Base-by-base conservation (phyloP, 2,797 vertebrate genomes). In the Leuciscus waleckii region DNA sequence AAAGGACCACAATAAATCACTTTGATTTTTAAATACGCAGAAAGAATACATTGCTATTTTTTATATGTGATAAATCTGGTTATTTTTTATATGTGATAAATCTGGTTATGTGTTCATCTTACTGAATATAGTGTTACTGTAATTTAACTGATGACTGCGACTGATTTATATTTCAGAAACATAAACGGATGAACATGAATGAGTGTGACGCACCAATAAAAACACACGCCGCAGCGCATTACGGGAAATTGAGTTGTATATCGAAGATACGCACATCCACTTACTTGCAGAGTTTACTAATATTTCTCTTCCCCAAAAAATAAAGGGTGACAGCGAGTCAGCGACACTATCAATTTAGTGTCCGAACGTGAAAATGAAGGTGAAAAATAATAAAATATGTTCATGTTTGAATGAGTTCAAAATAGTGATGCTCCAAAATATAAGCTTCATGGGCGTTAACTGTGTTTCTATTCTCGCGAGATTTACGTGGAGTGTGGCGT, bases 241-340 rank as follows among this genome's bases (percentile, higher is more conserved):
- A 2, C n/a, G 86, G 88, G 82, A 85, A 82, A 79, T 76, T 37
- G 26, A 77, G 84, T 88, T 83, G 61, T 14, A 9, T n/a, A 13
- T 14, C 5, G 2, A 7, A 2, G 5, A 35, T 7, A 10, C 63
- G 16, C 21, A 46, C 0, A 6, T 37, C 9, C 4, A 4, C 11
- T 1, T 7, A 7, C 19, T n/a, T 5, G 3, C 23, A 6, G 7
- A 5, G 29, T 21, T 26, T 16, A n/a, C 14, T 21, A 17, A 51
- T 29, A 87, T 56, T 71, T 80, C 82, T 80, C 75, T 9, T 68
- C 82, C 29, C 74, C 0, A 3, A 69, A 11, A 16, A 23, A 37
- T 19, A 56, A 56, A 26, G 9, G 1, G 39, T 56, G 1, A 16
- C 4, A 26, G 5, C 46, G 13, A 39, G 11, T 8, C 49, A 23